A percentile compares a stretch with the other conserved stretches of the same genome.
These are phyloP conservation scores for Lacanobia oleracea DNA, from an alignment of 2,888 invertebrate species.

Conservation along the genomic window DNA sequence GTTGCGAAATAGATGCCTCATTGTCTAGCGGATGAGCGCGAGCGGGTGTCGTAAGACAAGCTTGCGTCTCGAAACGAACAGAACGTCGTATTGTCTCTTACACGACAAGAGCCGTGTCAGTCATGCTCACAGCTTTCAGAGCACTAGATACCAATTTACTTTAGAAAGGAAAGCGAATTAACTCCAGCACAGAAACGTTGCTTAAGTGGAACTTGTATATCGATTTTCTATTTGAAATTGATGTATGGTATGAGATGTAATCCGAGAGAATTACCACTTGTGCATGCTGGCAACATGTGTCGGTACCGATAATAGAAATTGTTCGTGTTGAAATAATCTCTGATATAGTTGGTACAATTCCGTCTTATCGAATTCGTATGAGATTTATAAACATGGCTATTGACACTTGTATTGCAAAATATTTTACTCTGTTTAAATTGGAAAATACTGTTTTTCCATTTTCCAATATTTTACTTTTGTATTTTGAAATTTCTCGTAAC, in stretches of 20 bases:
- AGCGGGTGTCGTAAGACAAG: slow-evolving; percentile 74
- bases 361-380: slow-evolving; percentile 61
- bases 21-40: slow-evolving; percentile 81
- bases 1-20: slow-evolving; percentile 87
- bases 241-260: slow-evolving; percentile 57
- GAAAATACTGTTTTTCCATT: slow-evolving; percentile 46
- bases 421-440: slow-evolving; percentile 48
- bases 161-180: slow-evolving; percentile 50
- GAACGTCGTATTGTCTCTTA: slow-evolving; percentile 44
- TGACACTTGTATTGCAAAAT: slow-evolving; percentile 61
- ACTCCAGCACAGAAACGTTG: slow-evolving; percentile 33
- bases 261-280: slow-evolving; percentile 57
- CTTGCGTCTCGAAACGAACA: slow-evolving; percentile 65
- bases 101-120: slow-evolving; percentile 60
- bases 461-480: slow-evolving; percentile 31
- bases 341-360: slow-evolving; percentile 58
- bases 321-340: slow-evolving; percentile 65
- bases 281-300: slow-evolving; percentile 53
- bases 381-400: slow-evolving; percentile 62
- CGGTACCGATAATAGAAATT: slow-evolving; percentile 60
- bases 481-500: slow-evolving; percentile 42
- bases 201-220: slow-evolving; percentile 42
- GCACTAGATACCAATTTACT: slow-evolving; percentile 28
- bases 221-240: slow-evolving; percentile 59
- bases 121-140: slow-evolving; percentile 56